These are phyloP conservation scores for Drosophila falleni DNA, from an alignment of 2,888 invertebrate species.

Conservation along the genomic window DNA sequence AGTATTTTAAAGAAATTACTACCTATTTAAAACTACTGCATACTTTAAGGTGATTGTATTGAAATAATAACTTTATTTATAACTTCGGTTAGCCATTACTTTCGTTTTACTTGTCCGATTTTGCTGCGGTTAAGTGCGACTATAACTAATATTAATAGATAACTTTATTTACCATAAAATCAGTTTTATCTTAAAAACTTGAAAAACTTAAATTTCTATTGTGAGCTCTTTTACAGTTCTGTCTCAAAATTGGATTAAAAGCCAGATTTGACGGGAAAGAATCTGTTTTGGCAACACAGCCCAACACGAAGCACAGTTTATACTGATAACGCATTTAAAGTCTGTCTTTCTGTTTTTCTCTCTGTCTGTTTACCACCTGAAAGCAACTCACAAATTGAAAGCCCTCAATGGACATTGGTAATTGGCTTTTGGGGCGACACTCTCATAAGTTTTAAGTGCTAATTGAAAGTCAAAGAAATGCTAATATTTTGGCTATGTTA, in stretches of 20 bases:
- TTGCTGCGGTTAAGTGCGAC: too few relatives aligned
- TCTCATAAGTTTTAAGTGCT: conserved; percentile 60
- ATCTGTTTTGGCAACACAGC: background rate
- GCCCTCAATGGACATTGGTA: conserved; percentile 10
- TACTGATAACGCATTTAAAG: conserved; percentile 24
- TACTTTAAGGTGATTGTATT: too few relatives aligned
- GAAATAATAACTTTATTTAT: too few relatives aligned
- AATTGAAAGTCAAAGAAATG: conserved; percentile 64
- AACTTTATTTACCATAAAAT: too few relatives aligned
- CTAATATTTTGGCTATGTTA: conserved; percentile 34
- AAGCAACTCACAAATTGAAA: conserved; percentile 10
- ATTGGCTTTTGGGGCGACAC: conserved; percentile 16
- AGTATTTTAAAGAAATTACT: too few relatives aligned
- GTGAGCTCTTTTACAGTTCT: background rate
- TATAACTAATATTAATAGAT: too few relatives aligned
- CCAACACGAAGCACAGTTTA: background rate
- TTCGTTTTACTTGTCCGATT: too few relatives aligned
- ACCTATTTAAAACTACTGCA: too few relatives aligned
- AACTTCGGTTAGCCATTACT: too few relatives aligned
- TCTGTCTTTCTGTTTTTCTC: conserved; percentile 1
- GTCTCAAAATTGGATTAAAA: background rate
- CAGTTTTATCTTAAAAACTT: too few relatives aligned
- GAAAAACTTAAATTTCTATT: background rate
- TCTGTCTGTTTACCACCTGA: conserved; percentile 19
- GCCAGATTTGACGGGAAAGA: background rate